Percentiles rank a stretch among this genome's conserved stretches.
phyloP scores from a whole-genome alignment of 2,113 vertebrate species.

The Mobula birostris region DNA sequence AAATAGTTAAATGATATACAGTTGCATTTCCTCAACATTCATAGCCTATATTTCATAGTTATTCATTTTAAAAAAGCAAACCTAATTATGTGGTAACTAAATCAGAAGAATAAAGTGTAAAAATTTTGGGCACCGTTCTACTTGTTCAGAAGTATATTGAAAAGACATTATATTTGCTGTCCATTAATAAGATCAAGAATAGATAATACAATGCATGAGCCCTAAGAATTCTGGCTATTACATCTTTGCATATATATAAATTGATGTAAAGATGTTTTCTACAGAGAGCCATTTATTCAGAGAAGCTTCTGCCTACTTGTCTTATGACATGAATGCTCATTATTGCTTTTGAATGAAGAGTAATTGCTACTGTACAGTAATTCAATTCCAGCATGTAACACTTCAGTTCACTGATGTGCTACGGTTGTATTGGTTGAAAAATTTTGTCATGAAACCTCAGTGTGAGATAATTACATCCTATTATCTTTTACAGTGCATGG shows the following conservation, averaged over 20 bases:
- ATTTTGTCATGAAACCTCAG: slow-evolving; percentile 75
- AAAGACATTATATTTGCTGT: neutral
- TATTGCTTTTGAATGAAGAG: slow-evolving; percentile 62
- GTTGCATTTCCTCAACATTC: neutral
- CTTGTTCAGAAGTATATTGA: neutral
- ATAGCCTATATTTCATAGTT: neutral
- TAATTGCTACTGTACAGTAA: slow-evolving; percentile 77
- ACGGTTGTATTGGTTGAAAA: slow-evolving; percentile 69
- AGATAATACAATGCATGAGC: neutral
- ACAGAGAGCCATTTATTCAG: neutral
- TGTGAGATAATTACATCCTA: slow-evolving; percentile 55
- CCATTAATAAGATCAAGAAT: neutral
- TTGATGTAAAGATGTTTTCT: slow-evolving; percentile 21
- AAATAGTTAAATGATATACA: neutral
- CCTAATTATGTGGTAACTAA: neutral
- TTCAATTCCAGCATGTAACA: slow-evolving; percentile 75
- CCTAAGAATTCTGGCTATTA: neutral
- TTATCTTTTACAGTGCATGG: slow-evolving; percentile 52
- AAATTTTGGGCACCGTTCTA: neutral
- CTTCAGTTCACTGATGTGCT: slow-evolving; percentile 63
- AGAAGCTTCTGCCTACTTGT: neutral
- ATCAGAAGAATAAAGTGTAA: neutral
- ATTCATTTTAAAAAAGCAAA: neutral
- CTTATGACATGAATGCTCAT: slow-evolving; percentile 52
- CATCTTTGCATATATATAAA: neutral